Evolutionary conservation across 2,888 invertebrate genomes (phyloP), one percentile per base, ranked within the genome.

Genomic region (Hypolimnas misippus): DNA sequence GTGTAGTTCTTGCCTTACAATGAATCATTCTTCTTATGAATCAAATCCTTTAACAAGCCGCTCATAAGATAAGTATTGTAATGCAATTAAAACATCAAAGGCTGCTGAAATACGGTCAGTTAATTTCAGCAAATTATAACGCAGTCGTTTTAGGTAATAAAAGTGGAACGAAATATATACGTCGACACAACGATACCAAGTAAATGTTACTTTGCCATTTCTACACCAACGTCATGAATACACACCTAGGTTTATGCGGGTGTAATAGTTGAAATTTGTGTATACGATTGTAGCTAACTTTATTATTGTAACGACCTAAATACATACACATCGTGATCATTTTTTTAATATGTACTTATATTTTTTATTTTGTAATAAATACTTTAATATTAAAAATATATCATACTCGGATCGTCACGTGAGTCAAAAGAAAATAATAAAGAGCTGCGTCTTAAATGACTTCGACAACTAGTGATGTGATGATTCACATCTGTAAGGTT

Each of bases 191-290:
- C 21, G 44, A 29, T 35, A 61, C 70, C 62, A 68, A 66, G 65
- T 57, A 87, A 88, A 88, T 87, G 87, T 84, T 87, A 88, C 74
- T 77, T 78, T 87, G 87, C 78, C 87, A 87, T 88, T 88, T 87
- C 75, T 76, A 33, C 25, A 16, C 19, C 25, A 51, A 17, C 17
- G 17, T 25, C 51, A 52, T 42, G 19, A 42, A 31, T 5, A 46
- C 54, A 52, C 31, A n/a, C 52, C 33, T 52, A 3, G 52, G 33
- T 52, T 33, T 35, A 52, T 52, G 16, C 19, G 12, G 35, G 4
- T 51, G 21, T 31, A 31, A 51, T 51, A 29, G 40, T 46, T 46
- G 29, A 49, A 29, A 14, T 29, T 2, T 14, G n/a, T 49, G 14
- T 2, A n/a, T 49, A 29, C 14, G 8, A 29, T 25, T 14, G 12